Conservation (phyloP, 2,113 vertebrate species). For the Ophthalmolycus amberensis region DNA sequence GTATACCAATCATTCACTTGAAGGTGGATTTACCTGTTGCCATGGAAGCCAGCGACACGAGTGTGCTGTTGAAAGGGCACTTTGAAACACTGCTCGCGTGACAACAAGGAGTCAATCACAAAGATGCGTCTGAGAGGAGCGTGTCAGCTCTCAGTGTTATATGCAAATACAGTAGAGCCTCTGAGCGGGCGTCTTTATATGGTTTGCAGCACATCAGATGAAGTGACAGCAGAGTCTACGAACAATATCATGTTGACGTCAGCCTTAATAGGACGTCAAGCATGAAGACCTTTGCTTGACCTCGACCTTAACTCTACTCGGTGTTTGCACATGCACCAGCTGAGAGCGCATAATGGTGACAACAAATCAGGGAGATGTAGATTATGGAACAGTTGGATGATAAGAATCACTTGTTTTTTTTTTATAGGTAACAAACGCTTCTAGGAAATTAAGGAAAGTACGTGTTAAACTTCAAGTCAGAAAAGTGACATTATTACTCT, state of each 20-base stretch:
- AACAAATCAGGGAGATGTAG: constrained; percentile 11
- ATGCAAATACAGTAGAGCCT: constrained; percentile 36
- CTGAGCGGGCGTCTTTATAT: constrained; percentile 1
- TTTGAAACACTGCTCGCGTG: constrained; percentile 38
- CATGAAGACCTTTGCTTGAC: constrained; percentile 35
- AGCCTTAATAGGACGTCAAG: constrained; percentile 8
- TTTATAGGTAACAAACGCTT: not conserved
- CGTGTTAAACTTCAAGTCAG: not conserved
- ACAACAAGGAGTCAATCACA: constrained; percentile 32
- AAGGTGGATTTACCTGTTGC: constrained; percentile 56
- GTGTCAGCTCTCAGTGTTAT: constrained; percentile 28
- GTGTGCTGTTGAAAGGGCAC: constrained; percentile 34
- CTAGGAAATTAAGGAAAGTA: not conserved
- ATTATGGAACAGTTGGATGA: constrained; percentile 4
- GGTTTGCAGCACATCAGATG: constrained; percentile 24
- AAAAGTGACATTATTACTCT: not conserved
- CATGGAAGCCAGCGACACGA: constrained; percentile 56
- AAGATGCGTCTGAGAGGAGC: constrained; percentile 13
- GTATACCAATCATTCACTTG: constrained; percentile 29
- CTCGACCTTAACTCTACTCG: not conserved
- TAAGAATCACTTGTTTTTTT: not conserved
- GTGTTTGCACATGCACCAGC: not conserved
- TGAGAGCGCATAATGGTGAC: constrained; percentile 3
- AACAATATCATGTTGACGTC: constrained; percentile 9
- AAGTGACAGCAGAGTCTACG: constrained; percentile 15